These are phyloP conservation scores for Eufriesea mexicana DNA, from an alignment of 1,140 invertebrate genomes.

Conservation along the genomic window DNA sequence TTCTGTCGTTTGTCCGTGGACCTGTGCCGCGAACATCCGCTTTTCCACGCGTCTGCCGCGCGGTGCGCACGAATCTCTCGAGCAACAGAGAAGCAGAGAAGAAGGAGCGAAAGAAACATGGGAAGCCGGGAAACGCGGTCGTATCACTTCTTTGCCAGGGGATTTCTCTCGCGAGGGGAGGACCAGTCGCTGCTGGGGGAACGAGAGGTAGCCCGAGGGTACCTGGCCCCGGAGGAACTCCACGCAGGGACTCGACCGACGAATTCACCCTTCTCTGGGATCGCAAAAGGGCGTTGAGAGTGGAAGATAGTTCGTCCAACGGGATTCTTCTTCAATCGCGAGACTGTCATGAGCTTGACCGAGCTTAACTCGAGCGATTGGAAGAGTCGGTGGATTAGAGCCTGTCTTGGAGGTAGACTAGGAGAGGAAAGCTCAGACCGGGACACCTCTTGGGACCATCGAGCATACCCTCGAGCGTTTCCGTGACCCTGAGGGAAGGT, in stretches of 20 bases:
- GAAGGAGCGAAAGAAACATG: not conserved
- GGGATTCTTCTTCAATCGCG: not conserved
- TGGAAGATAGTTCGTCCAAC: not conserved
- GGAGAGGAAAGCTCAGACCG: too few relatives aligned
- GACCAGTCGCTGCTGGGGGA: not conserved
- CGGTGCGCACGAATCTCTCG: not conserved
- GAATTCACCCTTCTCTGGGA: not conserved
- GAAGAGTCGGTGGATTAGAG: too few relatives aligned
- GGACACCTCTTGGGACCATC: too few relatives aligned
- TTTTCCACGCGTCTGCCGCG: not conserved
- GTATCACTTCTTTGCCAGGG: slow-evolving; percentile 12
- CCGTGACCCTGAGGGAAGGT: not conserved
- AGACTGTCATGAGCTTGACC: too few relatives aligned
- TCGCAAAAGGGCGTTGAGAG: not conserved
- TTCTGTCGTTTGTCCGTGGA: slow-evolving; percentile 31
- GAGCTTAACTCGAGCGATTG: too few relatives aligned
- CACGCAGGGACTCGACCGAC: not conserved
- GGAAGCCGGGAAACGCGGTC: not conserved
- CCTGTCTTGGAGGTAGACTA: too few relatives aligned
- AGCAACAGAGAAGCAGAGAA: not conserved
- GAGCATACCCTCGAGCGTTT: too few relatives aligned
- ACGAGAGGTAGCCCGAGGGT: not conserved
- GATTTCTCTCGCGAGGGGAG: not conserved
- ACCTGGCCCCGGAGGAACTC: not conserved
- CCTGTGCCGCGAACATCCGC: not conserved